phyloP scores from a whole-genome alignment of 1,140 invertebrate genomes.

The Eupeodes corollae region DNA sequence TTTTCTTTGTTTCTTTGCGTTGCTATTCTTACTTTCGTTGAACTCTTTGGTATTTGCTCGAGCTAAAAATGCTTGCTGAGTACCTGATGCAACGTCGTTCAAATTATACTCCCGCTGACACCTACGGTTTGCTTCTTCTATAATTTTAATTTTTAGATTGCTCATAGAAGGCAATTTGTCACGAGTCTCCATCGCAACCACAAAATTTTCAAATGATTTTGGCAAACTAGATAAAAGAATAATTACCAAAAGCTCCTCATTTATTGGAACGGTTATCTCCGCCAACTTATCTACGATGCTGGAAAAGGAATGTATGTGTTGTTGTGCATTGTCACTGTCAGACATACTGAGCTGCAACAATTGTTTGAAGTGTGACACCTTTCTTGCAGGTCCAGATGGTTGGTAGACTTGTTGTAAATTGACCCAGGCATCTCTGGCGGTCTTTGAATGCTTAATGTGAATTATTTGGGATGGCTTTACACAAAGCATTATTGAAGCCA shows the following conservation, averaged over 20 bases:
- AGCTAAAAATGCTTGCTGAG: too few species aligned
- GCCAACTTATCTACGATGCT: constrained; percentile 1
- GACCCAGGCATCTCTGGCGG: background rate
- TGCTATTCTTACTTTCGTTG: too few species aligned
- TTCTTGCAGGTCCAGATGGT: constrained; percentile 3
- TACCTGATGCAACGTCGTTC: too few species aligned
- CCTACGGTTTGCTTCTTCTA: too few species aligned
- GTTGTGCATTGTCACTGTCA: background rate
- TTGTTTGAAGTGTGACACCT: constrained; percentile 3
- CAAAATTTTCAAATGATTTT: too few species aligned
- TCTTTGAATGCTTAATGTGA: background rate
- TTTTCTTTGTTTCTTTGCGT: too few species aligned
- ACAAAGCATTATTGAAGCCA: constrained; percentile 3
- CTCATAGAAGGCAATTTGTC: too few species aligned
- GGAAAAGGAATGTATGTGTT: constrained; percentile 4
- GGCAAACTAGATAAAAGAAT: constrained; percentile 4
- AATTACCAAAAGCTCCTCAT: constrained; percentile 1
- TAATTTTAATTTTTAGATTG: too few species aligned
- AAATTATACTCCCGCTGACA: too few species aligned
- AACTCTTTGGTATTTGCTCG: too few species aligned
- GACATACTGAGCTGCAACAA: background rate
- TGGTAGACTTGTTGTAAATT: background rate
- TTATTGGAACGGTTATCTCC: constrained; percentile 3
- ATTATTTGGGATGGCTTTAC: constrained; percentile 2
- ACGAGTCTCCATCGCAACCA: too few species aligned